Conservation (phyloP, 2,888 invertebrate genomes). For the Catocala fraxini region DNA sequence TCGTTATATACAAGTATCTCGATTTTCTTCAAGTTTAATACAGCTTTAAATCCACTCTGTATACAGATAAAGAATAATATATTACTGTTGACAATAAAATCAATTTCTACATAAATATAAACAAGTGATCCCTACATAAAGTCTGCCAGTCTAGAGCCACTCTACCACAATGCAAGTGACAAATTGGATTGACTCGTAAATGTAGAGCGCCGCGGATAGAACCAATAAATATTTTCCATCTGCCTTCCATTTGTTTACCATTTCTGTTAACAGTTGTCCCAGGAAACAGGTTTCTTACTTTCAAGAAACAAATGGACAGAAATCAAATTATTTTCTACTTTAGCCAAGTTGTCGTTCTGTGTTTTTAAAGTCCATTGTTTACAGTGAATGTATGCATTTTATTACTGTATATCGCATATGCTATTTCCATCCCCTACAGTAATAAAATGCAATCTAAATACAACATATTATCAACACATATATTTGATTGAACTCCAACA, state of each 20-base stretch:
- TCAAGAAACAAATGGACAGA: not conserved
- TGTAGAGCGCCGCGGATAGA: not conserved
- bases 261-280: conserved; percentile 7
- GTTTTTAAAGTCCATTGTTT: no score
- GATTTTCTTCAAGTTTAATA: no score
- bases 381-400: no score
- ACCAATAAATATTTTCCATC: conserved; percentile 8
- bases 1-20: no score
- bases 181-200: conserved; percentile 27
- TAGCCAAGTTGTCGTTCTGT: no score
- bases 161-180: conserved; percentile 11
- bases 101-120: not conserved
- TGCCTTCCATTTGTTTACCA: conserved; percentile 14
- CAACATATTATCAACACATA: no score
- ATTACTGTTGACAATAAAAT: not conserved
- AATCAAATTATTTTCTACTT: no score
- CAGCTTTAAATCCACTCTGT: no score
- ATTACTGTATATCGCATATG: no score
- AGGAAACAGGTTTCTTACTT: not conserved
- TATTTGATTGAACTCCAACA: no score
- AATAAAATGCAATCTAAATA: no score
- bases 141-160: conserved; percentile 1
- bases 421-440: no score
- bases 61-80: not conserved
- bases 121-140: not conserved